Percentiles rank a stretch among this genome's conserved stretches.
Conservation (phyloP, 2,797 vertebrate genomes). For the Cyclura pinguis region DNA sequence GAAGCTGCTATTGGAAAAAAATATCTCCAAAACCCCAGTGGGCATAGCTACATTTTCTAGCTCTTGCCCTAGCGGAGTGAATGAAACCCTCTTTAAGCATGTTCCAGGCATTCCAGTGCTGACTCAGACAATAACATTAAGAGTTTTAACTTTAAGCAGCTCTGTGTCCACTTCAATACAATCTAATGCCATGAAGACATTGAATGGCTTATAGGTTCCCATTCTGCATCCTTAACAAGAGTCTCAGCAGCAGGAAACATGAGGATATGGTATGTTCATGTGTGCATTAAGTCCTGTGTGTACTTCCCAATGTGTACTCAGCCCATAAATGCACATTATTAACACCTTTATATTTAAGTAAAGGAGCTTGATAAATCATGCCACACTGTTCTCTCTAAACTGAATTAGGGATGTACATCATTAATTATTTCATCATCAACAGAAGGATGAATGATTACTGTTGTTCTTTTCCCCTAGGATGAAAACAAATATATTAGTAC, state of each 20-base stretch:
- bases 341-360: constrained; percentile 47
- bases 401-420: too few relatives aligned
- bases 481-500: too few relatives aligned
- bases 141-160: background rate
- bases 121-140: constrained; percentile 11
- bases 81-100: background rate
- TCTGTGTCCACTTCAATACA: constrained; percentile 1
- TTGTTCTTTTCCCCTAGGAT: too few relatives aligned
- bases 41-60: background rate
- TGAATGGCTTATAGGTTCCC: constrained; percentile 7
- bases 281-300: constrained; percentile 23
- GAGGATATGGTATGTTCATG: background rate
- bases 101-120: background rate
- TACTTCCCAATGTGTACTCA: constrained; percentile 26
- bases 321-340: constrained; percentile 19
- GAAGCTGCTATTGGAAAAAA: background rate
- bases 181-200: constrained; percentile 10
- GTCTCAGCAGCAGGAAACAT: too few relatives aligned
- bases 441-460: too few relatives aligned
- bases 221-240: constrained; percentile 17
- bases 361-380: constrained; percentile 10
- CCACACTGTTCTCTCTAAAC: constrained; percentile 32
- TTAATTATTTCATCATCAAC: too few relatives aligned
- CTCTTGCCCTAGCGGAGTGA: background rate
- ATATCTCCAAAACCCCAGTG: background rate